Evolutionary conservation across 2,113 vertebrate species (phyloP).

Genomic region (Pipra filicauda): DNA sequence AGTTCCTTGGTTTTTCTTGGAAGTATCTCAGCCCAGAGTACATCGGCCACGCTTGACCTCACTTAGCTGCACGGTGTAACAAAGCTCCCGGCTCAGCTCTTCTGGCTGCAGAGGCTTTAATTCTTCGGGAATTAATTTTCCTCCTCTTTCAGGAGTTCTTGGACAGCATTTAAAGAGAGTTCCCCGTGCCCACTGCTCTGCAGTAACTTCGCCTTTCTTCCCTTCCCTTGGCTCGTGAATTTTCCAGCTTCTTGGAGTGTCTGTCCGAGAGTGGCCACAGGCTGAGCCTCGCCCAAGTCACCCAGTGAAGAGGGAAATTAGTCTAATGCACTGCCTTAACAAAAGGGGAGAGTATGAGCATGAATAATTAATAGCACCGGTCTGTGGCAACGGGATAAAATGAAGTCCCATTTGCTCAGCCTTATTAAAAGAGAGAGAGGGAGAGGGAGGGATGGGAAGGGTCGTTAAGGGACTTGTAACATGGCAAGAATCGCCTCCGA

Average conservation of each 20-base stretch:
- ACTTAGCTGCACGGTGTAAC: conserved; percentile 33
- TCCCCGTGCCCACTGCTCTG: not conserved
- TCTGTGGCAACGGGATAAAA: conserved; percentile 76
- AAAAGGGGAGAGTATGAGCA: conserved; percentile 70
- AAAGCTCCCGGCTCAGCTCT: conserved; percentile 6
- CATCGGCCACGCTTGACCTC: conserved; percentile 51
- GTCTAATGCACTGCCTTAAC: conserved; percentile 79
- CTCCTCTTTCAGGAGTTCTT: not conserved
- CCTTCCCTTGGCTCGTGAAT: not conserved
- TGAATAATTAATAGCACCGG: conserved; percentile 80
- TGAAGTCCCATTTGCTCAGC: conserved; percentile 83
- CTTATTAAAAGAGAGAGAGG: conserved; percentile 80
- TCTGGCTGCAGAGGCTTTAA: conserved; percentile 17
- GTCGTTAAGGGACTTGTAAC: conserved; percentile 79
- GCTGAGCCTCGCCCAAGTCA: conserved; percentile 38
- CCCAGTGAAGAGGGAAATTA: conserved; percentile 71
- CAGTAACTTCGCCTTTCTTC: not conserved
- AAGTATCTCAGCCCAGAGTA: conserved; percentile 30
- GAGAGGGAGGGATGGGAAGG: conserved; percentile 68
- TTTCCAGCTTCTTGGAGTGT: not conserved
- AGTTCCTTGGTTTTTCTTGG: conserved; percentile 46
- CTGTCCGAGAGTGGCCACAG: not conserved
- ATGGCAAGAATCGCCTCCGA: conserved; percentile 63
- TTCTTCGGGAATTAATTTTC: conserved; percentile 45
- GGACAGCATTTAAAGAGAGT: conserved; percentile 5